phyloP scores from a whole-genome alignment of 2,113 vertebrate genomes.

The Grallaria varia region DNA sequence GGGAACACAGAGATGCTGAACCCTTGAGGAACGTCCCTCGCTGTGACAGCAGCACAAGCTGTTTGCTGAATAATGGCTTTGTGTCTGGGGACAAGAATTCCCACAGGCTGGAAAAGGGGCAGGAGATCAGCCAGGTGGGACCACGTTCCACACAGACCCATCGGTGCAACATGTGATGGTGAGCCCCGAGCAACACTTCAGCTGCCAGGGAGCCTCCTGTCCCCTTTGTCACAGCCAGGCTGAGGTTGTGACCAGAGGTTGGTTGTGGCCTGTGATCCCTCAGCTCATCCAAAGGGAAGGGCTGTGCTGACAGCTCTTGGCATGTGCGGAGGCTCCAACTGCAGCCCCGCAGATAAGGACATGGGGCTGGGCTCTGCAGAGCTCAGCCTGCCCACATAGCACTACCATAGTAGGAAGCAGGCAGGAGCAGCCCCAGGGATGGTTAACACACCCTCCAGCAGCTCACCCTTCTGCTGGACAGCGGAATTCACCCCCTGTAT shows the following conservation, averaged over 20 bases:
- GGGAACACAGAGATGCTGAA: not conserved
- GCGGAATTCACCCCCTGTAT: not conserved
- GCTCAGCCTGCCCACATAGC: not conserved
- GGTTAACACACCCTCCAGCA: not conserved
- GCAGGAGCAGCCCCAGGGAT: fast-evolving
- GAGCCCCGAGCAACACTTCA: not conserved
- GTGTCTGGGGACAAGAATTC: fast-evolving
- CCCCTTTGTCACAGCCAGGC: not conserved
- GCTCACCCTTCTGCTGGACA: not conserved
- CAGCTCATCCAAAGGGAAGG: fast-evolving
- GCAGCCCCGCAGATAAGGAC: not conserved
- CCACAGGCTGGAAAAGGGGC: not conserved
- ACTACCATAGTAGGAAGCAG: slow-evolving; percentile 46
- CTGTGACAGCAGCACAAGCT: not conserved
- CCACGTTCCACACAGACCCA: fast-evolving
- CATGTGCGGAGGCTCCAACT: not conserved
- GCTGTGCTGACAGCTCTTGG: not conserved
- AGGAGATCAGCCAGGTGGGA: not conserved
- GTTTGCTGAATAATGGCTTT: not conserved
- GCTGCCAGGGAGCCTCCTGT: not conserved
- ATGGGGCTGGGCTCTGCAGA: no score
- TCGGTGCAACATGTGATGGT: fast-evolving
- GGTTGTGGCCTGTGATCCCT: no score
- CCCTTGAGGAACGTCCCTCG: not conserved
- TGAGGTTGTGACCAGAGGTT: not conserved